Conservation (phyloP, 1,140 invertebrate genomes). For the Lasaia peninsularis region DNA sequence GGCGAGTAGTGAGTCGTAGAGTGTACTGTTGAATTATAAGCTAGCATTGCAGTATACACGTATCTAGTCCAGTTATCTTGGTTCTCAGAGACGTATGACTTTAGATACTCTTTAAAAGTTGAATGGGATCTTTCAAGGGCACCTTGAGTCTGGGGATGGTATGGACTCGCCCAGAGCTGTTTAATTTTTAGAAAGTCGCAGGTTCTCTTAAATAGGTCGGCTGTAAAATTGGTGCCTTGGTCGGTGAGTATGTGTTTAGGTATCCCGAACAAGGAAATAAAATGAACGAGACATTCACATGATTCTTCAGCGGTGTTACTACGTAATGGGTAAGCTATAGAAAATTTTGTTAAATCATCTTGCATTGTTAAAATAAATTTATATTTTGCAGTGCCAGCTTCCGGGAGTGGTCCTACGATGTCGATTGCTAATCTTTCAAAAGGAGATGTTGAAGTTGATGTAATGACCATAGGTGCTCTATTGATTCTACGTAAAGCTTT, state of each 20-base stretch:
- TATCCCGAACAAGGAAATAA: slow-evolving; percentile 19
- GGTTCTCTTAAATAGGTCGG: slow-evolving; percentile 16
- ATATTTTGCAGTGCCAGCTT: slow-evolving; percentile 15
- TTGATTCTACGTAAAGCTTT: slow-evolving; percentile 30
- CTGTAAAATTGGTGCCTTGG: slow-evolving; percentile 18
- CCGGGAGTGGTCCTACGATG: slow-evolving; percentile 18
- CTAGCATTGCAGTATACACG: slow-evolving; percentile 29
- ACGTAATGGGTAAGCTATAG: slow-evolving; percentile 14
- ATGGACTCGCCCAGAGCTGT: slow-evolving; percentile 18
- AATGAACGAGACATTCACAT: slow-evolving; percentile 17
- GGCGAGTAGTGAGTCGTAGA: slow-evolving; percentile 36
- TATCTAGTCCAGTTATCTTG: slow-evolving; percentile 18
- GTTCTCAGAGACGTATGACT: slow-evolving; percentile 19
- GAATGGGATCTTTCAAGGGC: slow-evolving; percentile 10
- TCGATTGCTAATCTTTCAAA: slow-evolving; percentile 21
- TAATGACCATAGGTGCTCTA: slow-evolving; percentile 29
- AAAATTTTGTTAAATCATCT: slow-evolving; percentile 24
- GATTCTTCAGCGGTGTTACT: slow-evolving; percentile 17
- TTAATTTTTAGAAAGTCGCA: slow-evolving; percentile 23
- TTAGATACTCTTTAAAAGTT: slow-evolving; percentile 30
- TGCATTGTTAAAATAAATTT: slow-evolving; percentile 25
- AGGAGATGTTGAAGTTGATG: slow-evolving; percentile 23
- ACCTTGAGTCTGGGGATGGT: slow-evolving; percentile 16
- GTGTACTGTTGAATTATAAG: slow-evolving; percentile 39
- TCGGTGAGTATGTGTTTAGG: slow-evolving; percentile 19